phyloP scores from a whole-genome alignment of 1,140 invertebrate species.

The Saccostrea echinata region DNA sequence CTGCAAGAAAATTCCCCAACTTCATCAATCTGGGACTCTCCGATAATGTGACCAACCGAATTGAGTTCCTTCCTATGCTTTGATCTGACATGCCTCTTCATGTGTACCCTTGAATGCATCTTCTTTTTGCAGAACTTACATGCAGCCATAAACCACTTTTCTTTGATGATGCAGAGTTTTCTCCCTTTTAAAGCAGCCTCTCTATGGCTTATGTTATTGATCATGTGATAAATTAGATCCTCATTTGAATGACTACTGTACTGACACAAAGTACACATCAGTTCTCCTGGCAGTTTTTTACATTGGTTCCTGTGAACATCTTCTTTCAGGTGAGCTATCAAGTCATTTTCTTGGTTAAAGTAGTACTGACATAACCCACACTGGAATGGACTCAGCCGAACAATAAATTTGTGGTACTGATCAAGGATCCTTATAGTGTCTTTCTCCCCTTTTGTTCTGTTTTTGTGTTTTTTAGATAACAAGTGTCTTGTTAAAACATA shows the following conservation, averaged over 20 bases:
- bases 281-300: constrained; percentile 82
- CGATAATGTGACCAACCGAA: constrained; percentile 43
- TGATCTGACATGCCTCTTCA: constrained; percentile 86
- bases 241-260: constrained; percentile 85
- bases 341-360: constrained; percentile 87
- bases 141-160: constrained; percentile 82
- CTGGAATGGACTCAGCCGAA: constrained; percentile 90
- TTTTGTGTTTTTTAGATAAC: constrained; percentile 71
- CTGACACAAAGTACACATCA: constrained; percentile 89
- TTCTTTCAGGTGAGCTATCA: constrained; percentile 88
- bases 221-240: constrained; percentile 86
- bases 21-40: neutral
- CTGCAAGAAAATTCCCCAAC: constrained; percentile 72
- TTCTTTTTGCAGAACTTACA: constrained; percentile 82
- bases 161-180: constrained; percentile 89
- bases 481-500: constrained; percentile 75
- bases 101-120: constrained; percentile 81
- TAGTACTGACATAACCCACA: constrained; percentile 91
- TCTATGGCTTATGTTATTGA: constrained; percentile 56
- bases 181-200: constrained; percentile 73
- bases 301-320: constrained; percentile 82
- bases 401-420: constrained; percentile 88
- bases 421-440: constrained; percentile 86
- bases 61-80: constrained; percentile 81
- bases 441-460: constrained; percentile 69